phyloP scores from a whole-genome alignment of 2,113 vertebrate species.

The Myrmecobius fasciatus region DNA sequence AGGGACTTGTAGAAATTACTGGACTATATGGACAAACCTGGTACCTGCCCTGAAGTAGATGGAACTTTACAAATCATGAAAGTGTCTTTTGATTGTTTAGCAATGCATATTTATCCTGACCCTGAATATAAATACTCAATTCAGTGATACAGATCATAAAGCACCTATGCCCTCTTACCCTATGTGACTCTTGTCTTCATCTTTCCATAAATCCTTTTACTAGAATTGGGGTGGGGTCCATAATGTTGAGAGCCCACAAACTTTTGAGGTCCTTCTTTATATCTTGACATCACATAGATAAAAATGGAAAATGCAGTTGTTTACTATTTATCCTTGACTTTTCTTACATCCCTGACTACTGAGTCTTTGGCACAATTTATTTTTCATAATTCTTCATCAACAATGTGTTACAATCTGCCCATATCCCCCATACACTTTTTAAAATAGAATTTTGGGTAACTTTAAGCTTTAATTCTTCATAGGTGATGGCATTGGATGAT shows the following conservation, averaged over 20 bases:
- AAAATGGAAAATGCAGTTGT: not conserved
- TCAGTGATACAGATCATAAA: not conserved
- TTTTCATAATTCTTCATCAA: not conserved
- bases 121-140: not conserved
- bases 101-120: not conserved
- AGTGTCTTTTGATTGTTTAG: not conserved
- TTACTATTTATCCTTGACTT: not conserved
- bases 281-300: not conserved
- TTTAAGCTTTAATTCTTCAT: not conserved
- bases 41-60: not conserved
- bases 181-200: not conserved
- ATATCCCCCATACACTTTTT: not conserved
- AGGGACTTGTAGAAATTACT: not conserved
- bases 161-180: not conserved
- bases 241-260: not conserved
- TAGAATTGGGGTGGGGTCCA: not conserved
- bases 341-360: not conserved
- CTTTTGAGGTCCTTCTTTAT: not conserved
- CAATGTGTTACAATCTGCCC: not conserved
- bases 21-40: not conserved
- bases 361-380: not conserved
- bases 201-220: not conserved
- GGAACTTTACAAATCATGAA: not conserved
- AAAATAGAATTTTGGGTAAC: not conserved
- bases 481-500: not conserved